phyloP scores from a whole-genome alignment of 2,797 vertebrate species.

The Poeciliopsis turneri region DNA sequence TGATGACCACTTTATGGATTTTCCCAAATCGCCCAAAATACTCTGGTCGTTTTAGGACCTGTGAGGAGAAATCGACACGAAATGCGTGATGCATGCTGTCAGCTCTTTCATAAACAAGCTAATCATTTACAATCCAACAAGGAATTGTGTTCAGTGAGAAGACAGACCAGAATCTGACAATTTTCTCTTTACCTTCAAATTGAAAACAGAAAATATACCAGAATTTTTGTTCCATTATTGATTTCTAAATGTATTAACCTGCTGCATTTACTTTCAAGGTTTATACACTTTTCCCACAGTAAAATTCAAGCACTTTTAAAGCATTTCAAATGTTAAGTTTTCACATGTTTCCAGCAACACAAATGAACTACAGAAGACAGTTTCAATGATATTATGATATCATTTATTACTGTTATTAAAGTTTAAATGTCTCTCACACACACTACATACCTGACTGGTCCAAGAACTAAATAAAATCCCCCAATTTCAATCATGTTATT shows the following conservation, averaged over 20 bases:
- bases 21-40: constrained; percentile 99
- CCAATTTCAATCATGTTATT: too few relatives aligned
- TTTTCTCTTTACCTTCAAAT: neutral
- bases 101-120: neutral
- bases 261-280: neutral
- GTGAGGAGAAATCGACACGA: constrained; percentile 27
- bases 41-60: constrained; percentile 99
- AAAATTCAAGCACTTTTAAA: too few relatives aligned
- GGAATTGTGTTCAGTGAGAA: neutral
- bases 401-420: too few relatives aligned
- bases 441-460: too few relatives aligned
- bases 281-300: too few relatives aligned
- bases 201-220: neutral
- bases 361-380: too few relatives aligned
- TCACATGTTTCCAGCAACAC: too few relatives aligned
- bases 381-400: too few relatives aligned
- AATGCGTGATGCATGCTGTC: neutral
- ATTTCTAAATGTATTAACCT: neutral
- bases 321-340: too few relatives aligned
- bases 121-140: neutral
- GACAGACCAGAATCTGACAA: neutral
- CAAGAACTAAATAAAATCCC: too few relatives aligned
- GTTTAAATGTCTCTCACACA: too few relatives aligned
- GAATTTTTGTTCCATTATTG: neutral
- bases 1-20: constrained; percentile 99